A percentile compares a stretch with the other conserved stretches of the same genome.
Conservation (phyloP, 2,113 vertebrate species). For the Pteruthius melanotis region DNA sequence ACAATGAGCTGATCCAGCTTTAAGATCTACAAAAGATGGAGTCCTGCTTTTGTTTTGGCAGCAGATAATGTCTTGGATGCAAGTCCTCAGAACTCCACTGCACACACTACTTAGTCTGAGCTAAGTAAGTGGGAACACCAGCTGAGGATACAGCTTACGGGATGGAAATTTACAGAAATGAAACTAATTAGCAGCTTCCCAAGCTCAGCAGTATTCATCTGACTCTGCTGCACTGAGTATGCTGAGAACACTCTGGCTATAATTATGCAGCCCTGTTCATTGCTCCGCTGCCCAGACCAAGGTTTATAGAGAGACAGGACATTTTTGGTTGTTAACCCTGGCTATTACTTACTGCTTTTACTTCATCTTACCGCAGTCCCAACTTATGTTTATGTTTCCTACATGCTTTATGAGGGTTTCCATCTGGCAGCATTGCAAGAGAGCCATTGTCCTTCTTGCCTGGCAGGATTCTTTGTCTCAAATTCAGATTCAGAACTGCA, state of each 20-base stretch:
- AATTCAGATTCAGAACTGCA: not conserved
- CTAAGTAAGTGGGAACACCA: not conserved
- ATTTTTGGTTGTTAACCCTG: slow-evolving; percentile 1
- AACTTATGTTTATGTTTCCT: not conserved
- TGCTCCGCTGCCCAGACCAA: not conserved
- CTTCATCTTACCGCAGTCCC: not conserved
- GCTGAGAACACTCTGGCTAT: not conserved
- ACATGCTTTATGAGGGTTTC: not conserved
- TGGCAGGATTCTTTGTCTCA: not conserved
- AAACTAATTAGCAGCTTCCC: not conserved
- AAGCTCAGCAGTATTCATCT: not conserved
- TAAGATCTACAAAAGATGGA: not conserved
- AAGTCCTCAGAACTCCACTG: not conserved
- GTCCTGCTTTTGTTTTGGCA: not conserved
- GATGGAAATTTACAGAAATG: slow-evolving; percentile 8
- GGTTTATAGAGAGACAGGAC: not conserved
- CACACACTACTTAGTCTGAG: not conserved
- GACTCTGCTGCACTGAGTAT: not conserved
- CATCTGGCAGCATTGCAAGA: not conserved
- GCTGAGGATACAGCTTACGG: not conserved
- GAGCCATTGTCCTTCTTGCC: not conserved
- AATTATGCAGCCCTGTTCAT: not conserved
- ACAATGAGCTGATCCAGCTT: not conserved
- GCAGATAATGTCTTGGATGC: not conserved
- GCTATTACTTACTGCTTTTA: not conserved